These are phyloP conservation scores for Myotis yumanensis DNA, from an alignment of 2,113 vertebrate species.

Conservation along the genomic window DNA sequence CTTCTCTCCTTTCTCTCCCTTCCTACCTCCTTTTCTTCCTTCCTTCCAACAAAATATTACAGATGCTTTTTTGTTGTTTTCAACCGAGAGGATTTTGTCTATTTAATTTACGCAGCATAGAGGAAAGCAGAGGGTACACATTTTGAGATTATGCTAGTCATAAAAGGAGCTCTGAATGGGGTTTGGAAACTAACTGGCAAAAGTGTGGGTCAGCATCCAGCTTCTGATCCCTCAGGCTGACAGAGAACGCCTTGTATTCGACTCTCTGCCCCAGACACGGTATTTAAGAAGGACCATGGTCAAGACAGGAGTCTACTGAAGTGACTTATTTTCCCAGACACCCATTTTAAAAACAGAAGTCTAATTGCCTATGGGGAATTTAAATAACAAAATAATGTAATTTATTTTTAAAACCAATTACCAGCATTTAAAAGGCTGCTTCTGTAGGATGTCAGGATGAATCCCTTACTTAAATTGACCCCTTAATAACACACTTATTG, in stretches of 20 bases:
- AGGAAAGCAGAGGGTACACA: not conserved
- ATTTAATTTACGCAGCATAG: not conserved
- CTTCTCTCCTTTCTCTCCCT: too few species aligned
- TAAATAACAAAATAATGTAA: conserved; percentile 71
- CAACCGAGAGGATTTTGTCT: not conserved
- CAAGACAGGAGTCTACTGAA: conserved; percentile 4
- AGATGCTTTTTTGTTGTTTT: not conserved
- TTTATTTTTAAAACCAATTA: conserved; percentile 74
- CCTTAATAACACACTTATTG: conserved; percentile 60
- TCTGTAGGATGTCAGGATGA: conserved; percentile 58
- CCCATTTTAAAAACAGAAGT: conserved; percentile 65
- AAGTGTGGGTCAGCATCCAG: conserved; percentile 46
- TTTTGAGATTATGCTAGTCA: not conserved
- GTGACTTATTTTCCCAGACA: conserved; percentile 57
- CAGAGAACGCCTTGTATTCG: not conserved
- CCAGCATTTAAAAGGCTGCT: conserved; percentile 65
- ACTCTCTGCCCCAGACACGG: conserved; percentile 51
- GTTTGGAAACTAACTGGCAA: conserved; percentile 56
- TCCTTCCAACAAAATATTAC: not conserved
- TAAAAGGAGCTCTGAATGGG: conserved; percentile 13
- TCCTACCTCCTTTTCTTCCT: not conserved
- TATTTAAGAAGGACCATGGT: conserved; percentile 48
- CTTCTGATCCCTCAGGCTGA: not conserved
- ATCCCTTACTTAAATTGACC: conserved; percentile 64
- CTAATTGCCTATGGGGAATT: conserved; percentile 60